Evolutionary conservation across 2,888 invertebrate species (phyloP).

Genomic region (Galerucella nymphaeae): DNA sequence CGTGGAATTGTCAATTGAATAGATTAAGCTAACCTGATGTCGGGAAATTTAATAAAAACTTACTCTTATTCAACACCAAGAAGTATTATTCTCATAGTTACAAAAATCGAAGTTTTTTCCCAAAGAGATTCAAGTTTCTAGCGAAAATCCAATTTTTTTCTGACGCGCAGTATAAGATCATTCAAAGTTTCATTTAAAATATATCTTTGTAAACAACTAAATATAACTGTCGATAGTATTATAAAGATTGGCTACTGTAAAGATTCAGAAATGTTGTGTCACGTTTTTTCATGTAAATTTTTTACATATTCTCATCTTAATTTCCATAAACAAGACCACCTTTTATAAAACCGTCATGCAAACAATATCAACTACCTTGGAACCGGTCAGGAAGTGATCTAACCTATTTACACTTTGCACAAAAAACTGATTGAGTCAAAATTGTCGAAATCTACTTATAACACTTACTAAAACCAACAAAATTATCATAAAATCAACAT

Average conservation of each 20-base stretch:
- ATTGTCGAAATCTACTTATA: slow-evolving; percentile 3
- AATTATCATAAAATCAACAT: slow-evolving; percentile 23
- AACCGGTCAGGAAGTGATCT: slow-evolving; percentile 12
- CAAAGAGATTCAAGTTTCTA: too few relatives aligned
- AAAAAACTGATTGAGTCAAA: slow-evolving; percentile 4
- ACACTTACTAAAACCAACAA: slow-evolving; percentile 18
- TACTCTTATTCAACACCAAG: background rate
- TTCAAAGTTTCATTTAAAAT: too few relatives aligned
- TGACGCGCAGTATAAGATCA: too few relatives aligned
- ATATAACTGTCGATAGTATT: too few relatives aligned
- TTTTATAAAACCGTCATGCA: background rate
- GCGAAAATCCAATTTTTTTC: too few relatives aligned
- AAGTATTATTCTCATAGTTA: background rate
- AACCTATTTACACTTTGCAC: slow-evolving; percentile 12
- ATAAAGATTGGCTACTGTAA: too few relatives aligned
- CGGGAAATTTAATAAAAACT: slow-evolving; percentile 30
- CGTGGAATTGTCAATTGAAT: slow-evolving; percentile 28
- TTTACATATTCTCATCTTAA: too few relatives aligned
- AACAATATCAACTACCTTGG: slow-evolving; percentile 1
- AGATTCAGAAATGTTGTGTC: too few relatives aligned
- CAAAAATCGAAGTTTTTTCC: too few relatives aligned
- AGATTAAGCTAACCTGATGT: slow-evolving; percentile 28
- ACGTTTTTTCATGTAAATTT: too few relatives aligned
- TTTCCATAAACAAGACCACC: too few relatives aligned
- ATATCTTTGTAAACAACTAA: too few relatives aligned